These are phyloP conservation scores for Rhynchotus rufescens DNA, from an alignment of 2,797 vertebrate genomes.

Conservation along the genomic window DNA sequence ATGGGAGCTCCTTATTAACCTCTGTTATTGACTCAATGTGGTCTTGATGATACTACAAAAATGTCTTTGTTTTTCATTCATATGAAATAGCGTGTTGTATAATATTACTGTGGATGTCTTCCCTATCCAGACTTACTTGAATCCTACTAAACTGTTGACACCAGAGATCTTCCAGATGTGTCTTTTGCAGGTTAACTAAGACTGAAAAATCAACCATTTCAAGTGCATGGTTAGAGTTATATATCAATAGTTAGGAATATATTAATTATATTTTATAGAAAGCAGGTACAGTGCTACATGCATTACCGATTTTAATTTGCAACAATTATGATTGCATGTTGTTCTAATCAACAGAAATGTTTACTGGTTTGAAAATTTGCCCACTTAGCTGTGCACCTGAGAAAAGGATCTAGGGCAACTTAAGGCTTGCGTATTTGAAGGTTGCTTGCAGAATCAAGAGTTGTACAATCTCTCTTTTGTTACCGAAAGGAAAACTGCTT, in stretches of 20 bases:
- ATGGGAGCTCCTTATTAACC: conserved; percentile 15
- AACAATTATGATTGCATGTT: not conserved
- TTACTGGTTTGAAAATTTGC: not conserved
- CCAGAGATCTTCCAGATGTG: not conserved
- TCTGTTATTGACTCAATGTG: not conserved
- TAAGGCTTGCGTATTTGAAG: not conserved
- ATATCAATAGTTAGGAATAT: not conserved
- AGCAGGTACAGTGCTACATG: not conserved
- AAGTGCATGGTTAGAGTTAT: not conserved
- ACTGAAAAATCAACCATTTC: not conserved
- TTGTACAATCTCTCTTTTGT: not conserved
- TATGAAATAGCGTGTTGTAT: not conserved
- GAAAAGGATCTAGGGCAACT: not conserved
- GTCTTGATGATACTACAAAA: not conserved
- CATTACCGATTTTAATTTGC: not conserved
- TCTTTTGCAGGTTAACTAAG: not conserved
- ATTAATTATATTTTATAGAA: conserved; percentile 6
- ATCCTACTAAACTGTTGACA: conserved; percentile 3
- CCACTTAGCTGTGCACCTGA: not conserved
- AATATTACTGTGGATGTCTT: not conserved
- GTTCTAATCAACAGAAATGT: not conserved
- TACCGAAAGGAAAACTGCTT: not conserved
- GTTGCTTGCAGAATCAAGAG: not conserved
- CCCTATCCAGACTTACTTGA: not conserved
- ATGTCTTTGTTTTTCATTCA: not conserved